phyloP scores from a whole-genome alignment of 1,140 invertebrate genomes.

The Cotesia glomerata region DNA sequence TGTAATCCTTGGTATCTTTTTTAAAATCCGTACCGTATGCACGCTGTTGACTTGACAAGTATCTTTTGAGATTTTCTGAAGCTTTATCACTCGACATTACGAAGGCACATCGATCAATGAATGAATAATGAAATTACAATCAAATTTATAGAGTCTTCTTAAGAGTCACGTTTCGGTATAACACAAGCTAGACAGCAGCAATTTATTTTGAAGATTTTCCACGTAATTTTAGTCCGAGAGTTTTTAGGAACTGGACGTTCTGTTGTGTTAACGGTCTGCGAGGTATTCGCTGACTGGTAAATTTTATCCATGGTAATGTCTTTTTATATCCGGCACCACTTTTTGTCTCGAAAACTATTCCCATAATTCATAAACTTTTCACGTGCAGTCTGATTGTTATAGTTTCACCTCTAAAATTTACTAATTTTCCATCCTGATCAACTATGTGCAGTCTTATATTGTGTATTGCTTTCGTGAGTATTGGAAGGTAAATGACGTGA shows the following conservation, averaged over 20 bases:
- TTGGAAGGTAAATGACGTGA: neutral
- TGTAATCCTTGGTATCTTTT: no score
- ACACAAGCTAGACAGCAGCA: constrained; percentile 21
- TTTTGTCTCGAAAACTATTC: neutral
- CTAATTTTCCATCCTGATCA: neutral
- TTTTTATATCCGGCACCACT: neutral
- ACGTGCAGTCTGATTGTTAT: neutral
- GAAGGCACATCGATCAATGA: no score
- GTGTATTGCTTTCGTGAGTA: no score
- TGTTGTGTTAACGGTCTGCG: neutral
- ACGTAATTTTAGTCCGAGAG: neutral
- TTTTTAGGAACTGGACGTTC: neutral
- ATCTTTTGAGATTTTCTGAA: no score
- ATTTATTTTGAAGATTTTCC: neutral
- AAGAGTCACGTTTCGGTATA: no score
- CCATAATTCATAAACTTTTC: neutral
- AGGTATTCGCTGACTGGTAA: neutral
- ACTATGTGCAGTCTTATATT: neutral
- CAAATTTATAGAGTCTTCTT: no score
- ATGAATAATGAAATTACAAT: no score
- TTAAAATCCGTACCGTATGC: no score
- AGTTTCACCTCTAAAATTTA: neutral
- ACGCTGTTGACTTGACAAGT: no score
- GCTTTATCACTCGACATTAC: no score
- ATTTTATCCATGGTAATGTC: neutral